Percentiles rank a stretch among this genome's conserved stretches.
Conservation (phyloP, 2,888 invertebrate species). For the Ligdia adustata region DNA sequence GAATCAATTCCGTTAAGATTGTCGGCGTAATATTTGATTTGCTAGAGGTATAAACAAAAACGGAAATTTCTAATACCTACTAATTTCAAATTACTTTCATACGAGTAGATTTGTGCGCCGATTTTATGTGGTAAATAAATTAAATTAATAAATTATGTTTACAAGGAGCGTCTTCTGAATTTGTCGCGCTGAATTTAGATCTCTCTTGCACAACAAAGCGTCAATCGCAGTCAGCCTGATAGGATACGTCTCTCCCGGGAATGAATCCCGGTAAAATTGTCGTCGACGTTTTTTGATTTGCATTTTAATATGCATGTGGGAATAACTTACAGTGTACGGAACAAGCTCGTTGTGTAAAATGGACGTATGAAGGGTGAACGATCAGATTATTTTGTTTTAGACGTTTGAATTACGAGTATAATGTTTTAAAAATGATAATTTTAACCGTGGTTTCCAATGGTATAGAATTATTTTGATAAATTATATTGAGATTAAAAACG, state of each 20-base stretch:
- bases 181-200: not conserved
- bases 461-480: not conserved
- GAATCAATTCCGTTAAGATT: slow-evolving; percentile 13
- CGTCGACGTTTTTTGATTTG: slow-evolving; percentile 64
- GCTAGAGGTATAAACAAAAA: too few species aligned
- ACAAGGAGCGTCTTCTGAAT: not conserved
- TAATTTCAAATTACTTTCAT: too few species aligned
- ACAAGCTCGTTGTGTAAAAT: slow-evolving; percentile 52
- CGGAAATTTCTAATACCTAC: too few species aligned
- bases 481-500: not conserved
- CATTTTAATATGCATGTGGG: slow-evolving; percentile 81
- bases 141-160: not conserved
- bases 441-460: not conserved
- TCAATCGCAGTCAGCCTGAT: not conserved
- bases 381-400: slow-evolving; percentile 28
- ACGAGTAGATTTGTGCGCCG: not conserved
- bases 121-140: not conserved
- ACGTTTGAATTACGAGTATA: not conserved
- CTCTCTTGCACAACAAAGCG: not conserved
- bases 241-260: not conserved
- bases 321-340: slow-evolving; percentile 54
- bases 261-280: slow-evolving; percentile 15
- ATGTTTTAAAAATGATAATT: not conserved
- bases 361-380: slow-evolving; percentile 39
- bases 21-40: slow-evolving; percentile 62